Conservation (phyloP, 2,797 vertebrate genomes). For the Malacoraja senta region DNA sequence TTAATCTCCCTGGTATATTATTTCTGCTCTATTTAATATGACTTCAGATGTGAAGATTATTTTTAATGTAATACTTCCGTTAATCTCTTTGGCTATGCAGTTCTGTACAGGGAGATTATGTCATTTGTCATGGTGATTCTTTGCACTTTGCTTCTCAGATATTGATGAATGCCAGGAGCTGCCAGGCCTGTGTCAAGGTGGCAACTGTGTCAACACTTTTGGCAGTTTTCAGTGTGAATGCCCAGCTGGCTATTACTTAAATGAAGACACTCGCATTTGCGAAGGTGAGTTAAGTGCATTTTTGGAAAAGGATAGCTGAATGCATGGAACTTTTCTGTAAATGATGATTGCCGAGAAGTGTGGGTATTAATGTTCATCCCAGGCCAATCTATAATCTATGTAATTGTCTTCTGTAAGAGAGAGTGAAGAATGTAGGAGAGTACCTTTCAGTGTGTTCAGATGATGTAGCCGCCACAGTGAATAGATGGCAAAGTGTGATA, state of each 20-base stretch:
- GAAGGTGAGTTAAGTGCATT: conserved; percentile 57
- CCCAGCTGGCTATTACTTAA: conserved; percentile 69
- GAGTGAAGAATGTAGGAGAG: too few relatives aligned
- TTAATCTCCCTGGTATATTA: too few relatives aligned
- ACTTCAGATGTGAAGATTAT: not conserved
- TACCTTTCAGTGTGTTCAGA: too few relatives aligned
- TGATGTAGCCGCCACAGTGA: too few relatives aligned
- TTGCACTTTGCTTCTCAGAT: conserved; percentile 53
- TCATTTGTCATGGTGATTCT: not conserved
- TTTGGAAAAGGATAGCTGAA: not conserved
- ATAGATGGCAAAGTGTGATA: too few relatives aligned
- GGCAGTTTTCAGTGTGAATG: conserved; percentile 77
- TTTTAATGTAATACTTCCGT: not conserved
- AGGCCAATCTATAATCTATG: too few relatives aligned
- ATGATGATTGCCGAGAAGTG: not conserved
- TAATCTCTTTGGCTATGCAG: not conserved
- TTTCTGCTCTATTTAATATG: too few relatives aligned
- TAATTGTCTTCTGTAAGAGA: too few relatives aligned
- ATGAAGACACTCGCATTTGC: conserved; percentile 69
- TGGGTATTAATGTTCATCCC: too few relatives aligned
- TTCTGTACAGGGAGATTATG: not conserved
- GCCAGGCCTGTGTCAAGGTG: conserved; percentile 74
- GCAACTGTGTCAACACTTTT: conserved; percentile 75
- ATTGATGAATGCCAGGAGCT: conserved; percentile 75
- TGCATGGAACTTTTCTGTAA: not conserved